phyloP scores from a whole-genome alignment of 2,888 invertebrate species.

The Leptopterna dolabrata region DNA sequence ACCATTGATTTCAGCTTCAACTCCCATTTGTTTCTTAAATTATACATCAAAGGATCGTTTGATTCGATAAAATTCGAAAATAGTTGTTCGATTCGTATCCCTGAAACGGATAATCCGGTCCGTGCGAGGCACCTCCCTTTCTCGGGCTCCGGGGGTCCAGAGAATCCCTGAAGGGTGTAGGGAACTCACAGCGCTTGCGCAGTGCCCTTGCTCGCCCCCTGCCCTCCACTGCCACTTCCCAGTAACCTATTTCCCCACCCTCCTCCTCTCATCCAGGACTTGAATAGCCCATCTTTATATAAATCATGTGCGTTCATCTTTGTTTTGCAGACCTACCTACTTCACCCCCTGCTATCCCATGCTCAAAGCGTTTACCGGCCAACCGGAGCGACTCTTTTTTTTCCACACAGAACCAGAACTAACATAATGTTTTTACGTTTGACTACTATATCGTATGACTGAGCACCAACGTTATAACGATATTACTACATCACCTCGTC shows the following conservation, averaged over 20 bases:
- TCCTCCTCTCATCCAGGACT: neutral
- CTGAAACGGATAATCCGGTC: neutral
- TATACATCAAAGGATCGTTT: too few species aligned
- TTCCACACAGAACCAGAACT: neutral
- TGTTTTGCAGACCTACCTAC: slow-evolving; percentile 19
- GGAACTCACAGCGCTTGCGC: slow-evolving; percentile 31
- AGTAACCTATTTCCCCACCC: slow-evolving; percentile 3
- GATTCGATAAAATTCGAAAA: too few species aligned
- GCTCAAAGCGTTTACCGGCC: slow-evolving; percentile 15
- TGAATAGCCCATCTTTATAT: slow-evolving; percentile 47
- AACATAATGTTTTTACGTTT: neutral
- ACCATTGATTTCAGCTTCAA: too few species aligned
- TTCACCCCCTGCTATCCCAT: neutral
- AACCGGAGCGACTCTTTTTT: neutral
- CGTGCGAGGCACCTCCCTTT: neutral
- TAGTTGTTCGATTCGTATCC: neutral
- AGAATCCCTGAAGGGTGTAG: slow-evolving; percentile 29
- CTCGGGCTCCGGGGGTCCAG: slow-evolving; percentile 12
- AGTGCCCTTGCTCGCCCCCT: slow-evolving; percentile 37
- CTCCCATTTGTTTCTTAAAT: too few species aligned
- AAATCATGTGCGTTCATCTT: slow-evolving; percentile 49
- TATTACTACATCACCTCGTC: too few species aligned
- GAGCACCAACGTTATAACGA: too few species aligned
- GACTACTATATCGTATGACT: neutral
- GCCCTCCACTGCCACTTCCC: neutral